Conservation (phyloP, 2,797 vertebrate species). For the Forpus xanthops region DNA sequence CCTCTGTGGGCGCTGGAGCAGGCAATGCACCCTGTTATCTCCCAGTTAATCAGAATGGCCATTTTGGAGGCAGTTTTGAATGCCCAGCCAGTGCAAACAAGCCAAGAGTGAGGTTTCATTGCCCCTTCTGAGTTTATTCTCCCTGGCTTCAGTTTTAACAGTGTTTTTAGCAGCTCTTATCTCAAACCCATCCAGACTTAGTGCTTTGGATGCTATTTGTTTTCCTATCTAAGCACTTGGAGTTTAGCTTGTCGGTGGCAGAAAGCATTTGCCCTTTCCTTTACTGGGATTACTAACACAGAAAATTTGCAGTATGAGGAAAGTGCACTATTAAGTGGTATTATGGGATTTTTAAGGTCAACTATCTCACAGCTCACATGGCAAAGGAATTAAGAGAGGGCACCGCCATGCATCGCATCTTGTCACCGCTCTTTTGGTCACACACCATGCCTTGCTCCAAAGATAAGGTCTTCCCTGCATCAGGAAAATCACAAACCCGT, state of each 20-base stretch:
- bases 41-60: neutral
- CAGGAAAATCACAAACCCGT: constrained; percentile 66
- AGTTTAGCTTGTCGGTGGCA: neutral
- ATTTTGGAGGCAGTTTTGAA: neutral
- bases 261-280: neutral
- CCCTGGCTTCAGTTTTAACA: neutral
- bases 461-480: neutral
- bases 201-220: neutral
- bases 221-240: neutral
- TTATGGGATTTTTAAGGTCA: neutral
- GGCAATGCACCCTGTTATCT: neutral
- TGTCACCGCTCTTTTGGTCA: neutral
- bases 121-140: neutral
- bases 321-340: neutral
- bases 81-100: neutral
- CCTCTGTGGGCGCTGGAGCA: neutral
- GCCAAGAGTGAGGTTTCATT: neutral
- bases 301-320: neutral
- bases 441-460: neutral
- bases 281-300: neutral
- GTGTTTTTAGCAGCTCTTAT: constrained; percentile 2
- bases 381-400: neutral
- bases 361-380: neutral
- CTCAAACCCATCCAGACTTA: neutral
- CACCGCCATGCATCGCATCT: neutral